Base-by-base conservation (phyloP, 2,888 invertebrate species). In the Rhynchonema sp. region DNA sequence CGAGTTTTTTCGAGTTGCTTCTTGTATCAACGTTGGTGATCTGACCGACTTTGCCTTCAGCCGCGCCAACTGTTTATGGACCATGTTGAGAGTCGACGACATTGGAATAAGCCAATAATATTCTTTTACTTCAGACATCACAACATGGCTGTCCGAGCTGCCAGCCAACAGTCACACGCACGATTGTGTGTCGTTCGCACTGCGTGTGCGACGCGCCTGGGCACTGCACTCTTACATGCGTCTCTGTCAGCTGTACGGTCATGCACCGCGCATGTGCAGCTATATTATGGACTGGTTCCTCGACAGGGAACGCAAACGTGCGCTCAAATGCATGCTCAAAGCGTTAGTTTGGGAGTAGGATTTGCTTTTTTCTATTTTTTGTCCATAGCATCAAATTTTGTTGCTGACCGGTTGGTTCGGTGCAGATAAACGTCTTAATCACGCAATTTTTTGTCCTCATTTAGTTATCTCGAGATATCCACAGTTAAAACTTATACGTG, bases 251-350 rank as follows among this genome's bases (percentile, higher is more conserved):
- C 79, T 94, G 63, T 94, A 91, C 77, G 82, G 82, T 71, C 77
- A 79, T 62, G 86, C 96, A 52, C 96, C 96, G 26, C 81, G 86
- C 72, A 96, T 98, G 96, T 85, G 89, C 55, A 87, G 87, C 61
- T 91, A 87, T 78, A 81, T 99, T 66, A 86, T 98, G 79, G 94
- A 96, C 78, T 91, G 94, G 90, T 96, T 96, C 81, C 82, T 90
- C 73, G 87, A 90, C 66, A 81, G 96, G 72, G 92, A 94, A 76
- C 81, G 98, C 72, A 91, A 87, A 78, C 79, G 80, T 69, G 94
- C 91, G 70, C 80, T 96, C 72, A 90, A 86, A 78, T 82, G 83
- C 74, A 86, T 96, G 76, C 82, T 92, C 67, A 96, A 91, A 83
- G 84, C 91, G 92, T 98, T 87, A 80, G 92, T 90, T 82, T 55